These are phyloP conservation scores for Stomatorhinus walkeri DNA, from an alignment of 2,797 vertebrate species.

Conservation along the genomic window DNA sequence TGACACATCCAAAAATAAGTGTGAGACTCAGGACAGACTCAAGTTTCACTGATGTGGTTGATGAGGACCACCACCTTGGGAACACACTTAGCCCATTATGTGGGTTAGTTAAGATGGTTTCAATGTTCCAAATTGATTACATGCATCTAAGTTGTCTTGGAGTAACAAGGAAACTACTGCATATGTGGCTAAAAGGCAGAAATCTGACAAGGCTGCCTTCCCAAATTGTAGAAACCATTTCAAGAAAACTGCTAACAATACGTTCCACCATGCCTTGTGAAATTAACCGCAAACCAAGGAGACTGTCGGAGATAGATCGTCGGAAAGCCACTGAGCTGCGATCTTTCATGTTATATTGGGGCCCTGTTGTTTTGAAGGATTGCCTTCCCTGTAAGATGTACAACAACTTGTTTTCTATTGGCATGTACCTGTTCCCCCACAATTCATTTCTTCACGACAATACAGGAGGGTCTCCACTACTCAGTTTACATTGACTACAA, in stretches of 20 bases:
- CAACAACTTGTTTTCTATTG: conserved; percentile 33
- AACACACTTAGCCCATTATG: conserved; percentile 16
- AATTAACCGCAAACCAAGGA: conserved; percentile 28
- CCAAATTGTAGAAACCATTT: conserved; percentile 11
- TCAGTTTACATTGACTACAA: conserved; percentile 28
- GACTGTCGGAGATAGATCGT: conserved; percentile 21
- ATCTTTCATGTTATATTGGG: conserved; percentile 26
- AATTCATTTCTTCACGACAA: conserved; percentile 22
- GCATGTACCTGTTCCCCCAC: conserved; percentile 24
- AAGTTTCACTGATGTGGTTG: conserved; percentile 9
- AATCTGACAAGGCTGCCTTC: conserved; percentile 12
- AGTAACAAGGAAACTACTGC: conserved; percentile 24
- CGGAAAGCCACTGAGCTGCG: conserved; percentile 29
- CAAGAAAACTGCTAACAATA: conserved; percentile 19
- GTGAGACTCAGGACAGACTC: conserved; percentile 21
- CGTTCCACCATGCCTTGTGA: conserved; percentile 20
- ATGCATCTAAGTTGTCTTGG: conserved; percentile 30
- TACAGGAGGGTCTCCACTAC: conserved; percentile 25
- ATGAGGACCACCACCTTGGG: conserved; percentile 25
- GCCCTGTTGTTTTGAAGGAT: conserved; percentile 25
- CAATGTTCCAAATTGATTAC: conserved; percentile 28
- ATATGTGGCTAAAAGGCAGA: conserved; percentile 25
- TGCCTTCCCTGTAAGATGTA: conserved; percentile 24
- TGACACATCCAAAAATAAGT: conserved; percentile 25
- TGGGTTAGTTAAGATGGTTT: conserved; percentile 28